phyloP scores from a whole-genome alignment of 2,797 vertebrate species.

The Enteromius thamalakanensis region DNA sequence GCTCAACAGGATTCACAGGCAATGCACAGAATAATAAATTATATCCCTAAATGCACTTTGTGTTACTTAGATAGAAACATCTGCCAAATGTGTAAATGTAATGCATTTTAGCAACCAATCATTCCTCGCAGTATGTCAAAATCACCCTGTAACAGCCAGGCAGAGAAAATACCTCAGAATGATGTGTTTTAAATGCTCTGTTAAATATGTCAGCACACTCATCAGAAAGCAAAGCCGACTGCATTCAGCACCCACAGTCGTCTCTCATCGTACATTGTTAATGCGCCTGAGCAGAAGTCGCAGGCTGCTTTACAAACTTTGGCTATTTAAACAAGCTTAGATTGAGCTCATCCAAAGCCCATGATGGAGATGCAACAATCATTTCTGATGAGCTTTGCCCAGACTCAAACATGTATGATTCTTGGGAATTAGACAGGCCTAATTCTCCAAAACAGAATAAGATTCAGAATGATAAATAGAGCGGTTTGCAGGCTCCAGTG shows the following conservation, averaged over 20 bases:
- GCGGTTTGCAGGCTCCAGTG: conserved; percentile 55
- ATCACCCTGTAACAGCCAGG: conserved; percentile 6
- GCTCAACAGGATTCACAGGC: neutral
- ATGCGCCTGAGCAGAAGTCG: conserved; percentile 13
- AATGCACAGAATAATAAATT: neutral
- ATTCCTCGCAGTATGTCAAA: conserved; percentile 33
- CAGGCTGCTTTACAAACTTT: conserved; percentile 18
- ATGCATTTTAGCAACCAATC: conserved; percentile 14
- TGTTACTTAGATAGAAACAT: neutral
- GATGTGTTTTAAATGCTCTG: conserved; percentile 30
- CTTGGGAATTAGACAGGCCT: conserved; percentile 23
- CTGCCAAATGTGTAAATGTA: neutral
- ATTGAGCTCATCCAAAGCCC: conserved; percentile 30
- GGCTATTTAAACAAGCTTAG: conserved; percentile 33
- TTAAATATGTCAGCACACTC: conserved; percentile 42
- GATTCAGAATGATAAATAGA: conserved; percentile 10
- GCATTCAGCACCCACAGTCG: conserved; percentile 36
- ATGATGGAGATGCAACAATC: conserved; percentile 18
- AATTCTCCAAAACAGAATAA: neutral
- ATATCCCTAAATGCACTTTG: conserved; percentile 9
- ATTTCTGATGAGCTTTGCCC: conserved; percentile 28
- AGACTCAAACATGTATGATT: conserved; percentile 31
- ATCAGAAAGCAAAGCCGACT: conserved; percentile 38
- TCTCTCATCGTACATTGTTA: conserved; percentile 31
- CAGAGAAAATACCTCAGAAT: conserved; percentile 26